phyloP scores from a whole-genome alignment of 2,797 vertebrate genomes.

The Pantherophis vulpinus region DNA sequence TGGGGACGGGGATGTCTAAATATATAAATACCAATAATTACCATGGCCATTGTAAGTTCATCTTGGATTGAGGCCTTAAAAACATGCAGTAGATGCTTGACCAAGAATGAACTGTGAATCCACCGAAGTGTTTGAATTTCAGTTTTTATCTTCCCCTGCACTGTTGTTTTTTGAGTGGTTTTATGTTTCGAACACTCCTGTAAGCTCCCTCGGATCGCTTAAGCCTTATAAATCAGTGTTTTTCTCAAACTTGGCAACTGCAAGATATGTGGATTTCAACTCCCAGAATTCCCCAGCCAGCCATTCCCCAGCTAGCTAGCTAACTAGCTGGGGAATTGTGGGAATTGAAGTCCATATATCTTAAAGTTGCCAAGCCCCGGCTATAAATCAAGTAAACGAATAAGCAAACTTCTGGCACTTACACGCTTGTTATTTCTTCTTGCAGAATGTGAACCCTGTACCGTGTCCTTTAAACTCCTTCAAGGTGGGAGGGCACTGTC shows the following conservation, averaged over 20 bases:
- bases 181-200: background rate
- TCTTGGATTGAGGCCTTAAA: background rate
- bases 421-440: background rate
- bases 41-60: background rate
- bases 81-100: background rate
- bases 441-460: background rate
- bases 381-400: background rate
- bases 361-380: background rate
- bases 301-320: background rate
- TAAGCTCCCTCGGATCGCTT: background rate
- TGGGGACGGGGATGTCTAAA: background rate
- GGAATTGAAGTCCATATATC: background rate
- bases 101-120: background rate
- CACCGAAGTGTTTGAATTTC: background rate
- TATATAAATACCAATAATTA: background rate
- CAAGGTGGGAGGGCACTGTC: background rate
- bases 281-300: background rate
- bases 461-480: background rate
- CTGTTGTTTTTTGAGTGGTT: background rate
- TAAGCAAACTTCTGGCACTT: background rate
- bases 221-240: background rate
- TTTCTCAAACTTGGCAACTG: background rate
- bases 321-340: background rate
- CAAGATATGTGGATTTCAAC: background rate
- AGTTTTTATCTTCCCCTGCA: background rate